Base-by-base conservation (phyloP, 2,888 invertebrate species). In the Drosophila mettleri region DNA sequence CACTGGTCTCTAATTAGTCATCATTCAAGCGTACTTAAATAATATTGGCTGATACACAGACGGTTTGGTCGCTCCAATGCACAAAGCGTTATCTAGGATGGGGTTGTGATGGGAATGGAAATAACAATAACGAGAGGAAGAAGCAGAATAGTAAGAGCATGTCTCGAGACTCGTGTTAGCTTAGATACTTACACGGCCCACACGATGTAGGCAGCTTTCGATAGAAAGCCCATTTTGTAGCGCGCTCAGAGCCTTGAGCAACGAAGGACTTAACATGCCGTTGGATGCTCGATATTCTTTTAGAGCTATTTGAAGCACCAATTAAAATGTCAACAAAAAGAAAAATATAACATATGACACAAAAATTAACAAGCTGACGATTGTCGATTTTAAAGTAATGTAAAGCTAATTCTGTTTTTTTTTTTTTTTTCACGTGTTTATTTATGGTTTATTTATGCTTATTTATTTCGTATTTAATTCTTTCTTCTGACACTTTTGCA, bases 201-300 rank as follows among this genome's bases (percentile, higher is more conserved):
- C 91, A 96, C 94, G 91, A 96, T 95, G 93, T 95, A 95, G 84
- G 96, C 94, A 68, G 95, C 95, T 92, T 96, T 96, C 67, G 95
- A 95, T 86, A 96, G 95, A 91, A 95, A 95, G 85, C 96, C 96
- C 95, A 96, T 95, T 77, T 61, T 74, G 74, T 46, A 22, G 48
- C 27, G 64, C 39, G 57, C 63, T 66, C 62, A 69, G 62, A 67
- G 62, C 55, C 48, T 83, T 70, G 24, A 61, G 54, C 63, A 49
- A 16, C 31, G 33, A 70, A 58, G 58, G 43, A 62, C 70, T 73
- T 43, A 73, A 48, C 82, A 88, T 88, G 48, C 72, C 88, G 64
- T 65, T 59, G 73, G 55, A 78, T 63, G 38, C 33, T 52, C 48
- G 16, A 18, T 59, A 64, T 60, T 55, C 48, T 53, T 70, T 54